Conservation (phyloP, 2,797 vertebrate genomes). For the Cryptoprocta ferox region DNA sequence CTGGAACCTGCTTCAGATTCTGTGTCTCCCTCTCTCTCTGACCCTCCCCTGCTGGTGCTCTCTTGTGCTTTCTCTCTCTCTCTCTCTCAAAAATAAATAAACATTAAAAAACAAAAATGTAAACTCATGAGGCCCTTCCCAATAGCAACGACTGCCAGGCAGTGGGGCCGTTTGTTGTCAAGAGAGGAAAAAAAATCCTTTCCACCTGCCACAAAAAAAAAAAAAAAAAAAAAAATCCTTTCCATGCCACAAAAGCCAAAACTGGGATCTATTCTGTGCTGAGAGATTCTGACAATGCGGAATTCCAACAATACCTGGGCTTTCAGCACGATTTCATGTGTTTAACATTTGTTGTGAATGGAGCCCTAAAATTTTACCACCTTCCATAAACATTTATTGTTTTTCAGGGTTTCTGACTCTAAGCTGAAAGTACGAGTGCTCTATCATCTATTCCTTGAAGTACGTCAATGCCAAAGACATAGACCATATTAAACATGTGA, state of each 20-base stretch:
- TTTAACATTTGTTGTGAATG: slow-evolving; percentile 60
- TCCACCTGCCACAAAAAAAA: neutral
- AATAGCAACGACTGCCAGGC: neutral
- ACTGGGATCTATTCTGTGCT: rapidly evolving
- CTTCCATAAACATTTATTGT: slow-evolving; percentile 54
- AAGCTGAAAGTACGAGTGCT: neutral
- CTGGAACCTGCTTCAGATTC: no score
- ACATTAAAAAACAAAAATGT: neutral
- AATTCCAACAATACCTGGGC: neutral
- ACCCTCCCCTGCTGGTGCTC: no score
- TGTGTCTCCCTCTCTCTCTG: no score
- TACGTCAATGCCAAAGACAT: neutral
- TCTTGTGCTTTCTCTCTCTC: no score
- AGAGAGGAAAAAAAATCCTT: neutral
- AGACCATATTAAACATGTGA: rapidly evolving
- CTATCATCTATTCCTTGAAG: neutral
- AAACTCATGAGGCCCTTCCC: neutral
- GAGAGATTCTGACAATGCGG: neutral
- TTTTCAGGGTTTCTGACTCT: slow-evolving; percentile 17
- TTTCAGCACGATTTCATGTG: neutral
- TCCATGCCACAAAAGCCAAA: neutral
- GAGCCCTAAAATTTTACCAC: slow-evolving; percentile 72
- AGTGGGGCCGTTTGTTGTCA: neutral
- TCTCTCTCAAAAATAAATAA: no score
- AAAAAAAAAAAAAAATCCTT: neutral